These are phyloP conservation scores for Eristalis intricaria DNA, from an alignment of 2,888 invertebrate genomes.

Conservation along the genomic window DNA sequence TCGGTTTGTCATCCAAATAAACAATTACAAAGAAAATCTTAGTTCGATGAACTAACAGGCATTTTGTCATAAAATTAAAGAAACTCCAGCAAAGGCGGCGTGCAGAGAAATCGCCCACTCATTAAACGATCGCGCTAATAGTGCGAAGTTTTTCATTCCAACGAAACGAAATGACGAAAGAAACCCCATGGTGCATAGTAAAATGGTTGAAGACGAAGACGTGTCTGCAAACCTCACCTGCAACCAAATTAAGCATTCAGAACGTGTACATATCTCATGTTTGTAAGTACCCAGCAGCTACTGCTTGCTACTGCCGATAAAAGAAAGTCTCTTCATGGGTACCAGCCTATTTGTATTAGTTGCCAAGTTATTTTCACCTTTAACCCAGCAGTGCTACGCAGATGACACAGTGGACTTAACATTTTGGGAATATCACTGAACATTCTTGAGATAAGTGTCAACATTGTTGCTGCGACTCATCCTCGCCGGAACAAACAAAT, in stretches of 20 bases:
- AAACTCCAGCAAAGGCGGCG: neutral
- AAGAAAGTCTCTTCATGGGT: constrained; percentile 43
- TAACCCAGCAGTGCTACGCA: neutral
- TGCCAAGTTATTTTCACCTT: constrained; percentile 50
- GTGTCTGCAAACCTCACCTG: constrained; percentile 25
- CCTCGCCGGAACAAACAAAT: constrained; percentile 10
- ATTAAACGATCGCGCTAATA: constrained; percentile 20
- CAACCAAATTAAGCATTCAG: constrained; percentile 37
- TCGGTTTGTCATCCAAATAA: constrained; percentile 13
- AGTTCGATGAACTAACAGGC: constrained; percentile 41
- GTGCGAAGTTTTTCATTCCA: constrained; percentile 41
- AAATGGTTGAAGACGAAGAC: constrained; percentile 18
- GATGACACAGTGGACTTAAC: neutral
- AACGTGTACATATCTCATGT: constrained; percentile 19
- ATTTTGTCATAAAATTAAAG: constrained; percentile 24
- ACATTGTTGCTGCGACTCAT: constrained; percentile 16
- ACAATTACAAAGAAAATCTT: constrained; percentile 36
- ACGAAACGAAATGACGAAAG: constrained; percentile 44
- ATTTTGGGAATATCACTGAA: constrained; percentile 27
- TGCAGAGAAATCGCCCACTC: constrained; percentile 41
- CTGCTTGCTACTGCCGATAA: constrained; percentile 12
- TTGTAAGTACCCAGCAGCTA: constrained; percentile 1
- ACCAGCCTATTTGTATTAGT: constrained; percentile 46
- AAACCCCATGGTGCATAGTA: constrained; percentile 52
- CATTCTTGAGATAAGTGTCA: constrained; percentile 28